Evolutionary conservation across 2,113 vertebrate species (phyloP).

Genomic region (Orycteropus afer): DNA sequence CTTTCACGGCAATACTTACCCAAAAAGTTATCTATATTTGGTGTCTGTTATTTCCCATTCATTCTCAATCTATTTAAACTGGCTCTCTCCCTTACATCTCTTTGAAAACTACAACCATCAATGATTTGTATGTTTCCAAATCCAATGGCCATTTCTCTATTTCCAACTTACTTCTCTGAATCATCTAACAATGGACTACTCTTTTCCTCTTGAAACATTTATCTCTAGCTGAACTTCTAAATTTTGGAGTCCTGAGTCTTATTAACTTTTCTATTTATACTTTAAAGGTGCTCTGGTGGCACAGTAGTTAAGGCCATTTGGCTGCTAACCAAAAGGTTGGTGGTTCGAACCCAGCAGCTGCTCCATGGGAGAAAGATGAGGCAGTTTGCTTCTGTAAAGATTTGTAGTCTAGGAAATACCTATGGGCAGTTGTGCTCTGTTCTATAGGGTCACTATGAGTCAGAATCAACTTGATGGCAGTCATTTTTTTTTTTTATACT

Average conservation of each 20-base stretch:
- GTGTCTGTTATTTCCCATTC: background rate
- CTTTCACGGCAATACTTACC: background rate
- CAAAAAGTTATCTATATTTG: background rate
- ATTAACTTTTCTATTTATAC: background rate
- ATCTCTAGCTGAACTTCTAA: background rate
- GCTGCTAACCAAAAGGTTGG: no score
- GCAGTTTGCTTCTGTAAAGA: no score
- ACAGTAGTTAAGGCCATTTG: no score
- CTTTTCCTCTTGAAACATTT: conserved; percentile 5
- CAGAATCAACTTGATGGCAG: no score
- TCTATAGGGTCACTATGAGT: no score
- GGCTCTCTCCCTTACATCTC: background rate
- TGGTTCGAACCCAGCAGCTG: no score
- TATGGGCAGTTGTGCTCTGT: no score
- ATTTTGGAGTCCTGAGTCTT: background rate
- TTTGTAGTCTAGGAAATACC: no score
- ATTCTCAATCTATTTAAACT: background rate
- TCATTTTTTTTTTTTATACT: background rate
- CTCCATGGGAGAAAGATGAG: no score
- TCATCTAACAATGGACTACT: background rate
- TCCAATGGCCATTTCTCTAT: background rate
- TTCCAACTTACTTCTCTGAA: background rate
- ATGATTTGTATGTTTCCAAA: background rate
- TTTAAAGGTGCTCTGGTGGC: no score
- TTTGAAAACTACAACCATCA: background rate